These are phyloP conservation scores for Antidorcas marsupialis DNA, from an alignment of 2,113 vertebrate genomes.

Conservation along the genomic window DNA sequence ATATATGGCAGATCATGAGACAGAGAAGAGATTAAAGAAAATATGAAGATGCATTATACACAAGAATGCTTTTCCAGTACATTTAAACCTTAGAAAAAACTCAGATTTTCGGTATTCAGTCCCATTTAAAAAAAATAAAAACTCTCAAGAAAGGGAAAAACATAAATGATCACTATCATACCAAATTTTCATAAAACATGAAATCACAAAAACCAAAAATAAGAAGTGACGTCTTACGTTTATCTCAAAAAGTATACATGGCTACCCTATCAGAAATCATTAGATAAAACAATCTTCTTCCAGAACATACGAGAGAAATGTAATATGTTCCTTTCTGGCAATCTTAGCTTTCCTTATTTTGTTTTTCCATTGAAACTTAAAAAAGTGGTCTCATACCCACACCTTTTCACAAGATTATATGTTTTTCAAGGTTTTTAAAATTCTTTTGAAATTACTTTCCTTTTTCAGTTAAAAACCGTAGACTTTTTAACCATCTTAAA, in stretches of 20 bases:
- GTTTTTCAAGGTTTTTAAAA: neutral
- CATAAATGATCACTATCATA: neutral
- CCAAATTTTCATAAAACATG: conserved; percentile 1
- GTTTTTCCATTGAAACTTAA: conserved; percentile 21
- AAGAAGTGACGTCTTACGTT: neutral
- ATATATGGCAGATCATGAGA: neutral
- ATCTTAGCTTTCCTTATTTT: neutral
- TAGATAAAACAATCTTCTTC: neutral
- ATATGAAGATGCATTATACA: neutral
- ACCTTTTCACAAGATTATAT: neutral
- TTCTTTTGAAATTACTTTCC: neutral
- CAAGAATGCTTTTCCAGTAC: neutral
- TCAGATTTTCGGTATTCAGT: neutral
- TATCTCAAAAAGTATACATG: neutral
- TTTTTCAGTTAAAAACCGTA: neutral
- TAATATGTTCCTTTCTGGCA: neutral
- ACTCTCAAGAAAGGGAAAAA: neutral
- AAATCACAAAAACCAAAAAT: neutral
- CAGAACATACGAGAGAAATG: neutral
- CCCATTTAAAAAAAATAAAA: neutral
- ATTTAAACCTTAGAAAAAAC: neutral
- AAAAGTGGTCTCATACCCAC: neutral
- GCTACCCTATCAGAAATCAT: neutral
- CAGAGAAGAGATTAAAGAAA: neutral
- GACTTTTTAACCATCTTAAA: neutral